Evolutionary conservation across 2,797 vertebrate genomes (phyloP).

Genomic region (Vireo griseus): DNA sequence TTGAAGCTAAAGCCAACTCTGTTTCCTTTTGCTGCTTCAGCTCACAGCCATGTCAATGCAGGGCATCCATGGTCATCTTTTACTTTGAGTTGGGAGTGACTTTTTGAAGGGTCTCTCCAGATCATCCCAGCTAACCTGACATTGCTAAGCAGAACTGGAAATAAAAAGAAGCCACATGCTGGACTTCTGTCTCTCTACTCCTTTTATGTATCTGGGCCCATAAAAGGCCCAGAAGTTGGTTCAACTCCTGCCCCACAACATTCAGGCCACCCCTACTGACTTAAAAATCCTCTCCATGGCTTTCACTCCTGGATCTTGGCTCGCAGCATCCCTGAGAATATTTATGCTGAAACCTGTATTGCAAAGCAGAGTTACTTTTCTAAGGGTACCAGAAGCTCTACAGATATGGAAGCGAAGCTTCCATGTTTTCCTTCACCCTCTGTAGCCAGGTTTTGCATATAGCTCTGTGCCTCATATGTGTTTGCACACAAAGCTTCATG

Average conservation of each 20-base stretch:
- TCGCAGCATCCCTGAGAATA: neutral
- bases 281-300: neutral
- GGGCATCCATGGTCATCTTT: neutral
- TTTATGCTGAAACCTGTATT: neutral
- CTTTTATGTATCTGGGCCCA: neutral
- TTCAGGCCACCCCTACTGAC: neutral
- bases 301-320: neutral
- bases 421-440: neutral
- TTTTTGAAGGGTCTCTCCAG: neutral
- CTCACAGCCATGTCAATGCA: neutral
- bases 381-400: neutral
- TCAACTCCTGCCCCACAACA: neutral
- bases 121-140: neutral
- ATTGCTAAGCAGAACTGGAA: neutral
- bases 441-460: neutral
- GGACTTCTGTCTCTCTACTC: neutral
- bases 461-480: neutral
- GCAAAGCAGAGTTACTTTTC: neutral
- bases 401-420: neutral
- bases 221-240: neutral
- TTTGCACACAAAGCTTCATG: constrained; percentile 28
- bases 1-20: rapidly evolving
- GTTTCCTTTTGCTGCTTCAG: neutral
- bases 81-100: neutral
- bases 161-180: neutral